Percentiles rank a stretch among this genome's conserved stretches.
These are phyloP conservation scores for Sphaeridia pumilis DNA, from an alignment of 2,888 invertebrate genomes.

Conservation along the genomic window DNA sequence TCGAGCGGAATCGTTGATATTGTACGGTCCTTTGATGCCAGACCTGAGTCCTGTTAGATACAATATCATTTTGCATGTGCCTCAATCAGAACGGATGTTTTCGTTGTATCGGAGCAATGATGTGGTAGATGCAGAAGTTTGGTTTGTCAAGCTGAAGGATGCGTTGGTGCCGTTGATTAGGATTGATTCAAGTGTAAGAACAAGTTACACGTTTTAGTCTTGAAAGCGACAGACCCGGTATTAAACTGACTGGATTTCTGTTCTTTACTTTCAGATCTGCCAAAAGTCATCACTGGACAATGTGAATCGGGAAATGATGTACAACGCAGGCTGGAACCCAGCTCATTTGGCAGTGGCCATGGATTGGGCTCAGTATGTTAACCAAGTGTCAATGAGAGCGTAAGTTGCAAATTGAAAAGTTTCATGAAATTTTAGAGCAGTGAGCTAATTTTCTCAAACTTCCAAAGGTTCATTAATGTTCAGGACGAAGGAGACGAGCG, in stretches of 20 bases:
- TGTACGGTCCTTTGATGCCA: constrained; percentile 23
- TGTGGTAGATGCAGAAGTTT: constrained; percentile 16
- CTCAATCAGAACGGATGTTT: constrained; percentile 19
- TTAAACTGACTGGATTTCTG: too few species aligned
- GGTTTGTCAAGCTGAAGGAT: constrained; percentile 24
- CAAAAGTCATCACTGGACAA: constrained; percentile 19
- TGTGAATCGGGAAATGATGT: constrained; percentile 16
- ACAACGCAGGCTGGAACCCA: constrained; percentile 24
- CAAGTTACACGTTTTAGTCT: not conserved
- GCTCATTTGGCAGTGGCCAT: constrained; percentile 25
- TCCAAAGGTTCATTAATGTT: constrained; percentile 12
- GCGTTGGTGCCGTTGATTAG: constrained; percentile 21
- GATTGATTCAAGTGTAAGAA: constrained; percentile 4
- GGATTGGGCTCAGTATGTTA: constrained; percentile 18
- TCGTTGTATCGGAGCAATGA: constrained; percentile 20
- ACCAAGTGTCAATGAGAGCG: constrained; percentile 14
- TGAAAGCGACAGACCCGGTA: too few species aligned
- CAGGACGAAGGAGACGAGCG: constrained; percentile 19
- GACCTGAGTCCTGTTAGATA: constrained; percentile 8
- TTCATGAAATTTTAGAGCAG: too few species aligned
- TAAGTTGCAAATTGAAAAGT: too few species aligned
- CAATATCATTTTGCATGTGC: constrained; percentile 29
- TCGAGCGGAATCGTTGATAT: constrained; percentile 19
- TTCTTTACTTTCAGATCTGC: constrained; percentile 19
- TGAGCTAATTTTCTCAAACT: too few species aligned